phyloP scores from a whole-genome alignment of 1,140 invertebrate species.

The Wiebesia pumilae region DNA sequence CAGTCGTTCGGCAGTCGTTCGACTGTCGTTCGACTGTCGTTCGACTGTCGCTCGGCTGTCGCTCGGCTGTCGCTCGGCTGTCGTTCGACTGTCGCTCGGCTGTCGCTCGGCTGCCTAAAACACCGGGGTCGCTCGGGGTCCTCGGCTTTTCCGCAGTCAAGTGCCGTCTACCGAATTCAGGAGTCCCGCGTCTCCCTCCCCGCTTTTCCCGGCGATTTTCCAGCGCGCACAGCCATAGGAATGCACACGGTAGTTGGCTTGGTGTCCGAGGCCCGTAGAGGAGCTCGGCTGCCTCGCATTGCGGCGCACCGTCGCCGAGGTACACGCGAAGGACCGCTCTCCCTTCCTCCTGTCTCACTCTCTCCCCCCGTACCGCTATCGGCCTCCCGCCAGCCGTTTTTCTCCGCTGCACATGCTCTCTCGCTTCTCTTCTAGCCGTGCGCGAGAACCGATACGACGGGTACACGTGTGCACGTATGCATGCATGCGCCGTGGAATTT shows the following conservation, averaged over 20 bases:
- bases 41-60: neutral
- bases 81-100: no score
- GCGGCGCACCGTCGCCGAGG: conserved; percentile 6
- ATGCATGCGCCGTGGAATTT: conserved; percentile 17
- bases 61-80: no score
- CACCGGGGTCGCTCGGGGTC: no score
- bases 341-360: neutral
- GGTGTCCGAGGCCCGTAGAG: neutral
- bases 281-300: neutral
- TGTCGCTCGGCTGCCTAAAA: no score
- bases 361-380: no score
- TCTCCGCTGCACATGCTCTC: neutral
- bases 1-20: neutral
- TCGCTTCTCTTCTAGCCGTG: conserved; percentile 12
- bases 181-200: neutral
- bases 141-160: neutral
- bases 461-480: neutral
- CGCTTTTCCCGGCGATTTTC: neutral
- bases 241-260: conserved; percentile 36
- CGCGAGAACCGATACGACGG: conserved; percentile 11
- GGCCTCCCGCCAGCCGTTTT: neutral
- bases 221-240: neutral
- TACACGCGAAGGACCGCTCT: neutral
- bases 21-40: neutral
- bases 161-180: neutral